Evolutionary conservation across 2,797 vertebrate genomes (phyloP), one percentile per base, ranked within the genome.

Genomic region (Mycteria americana): DNA sequence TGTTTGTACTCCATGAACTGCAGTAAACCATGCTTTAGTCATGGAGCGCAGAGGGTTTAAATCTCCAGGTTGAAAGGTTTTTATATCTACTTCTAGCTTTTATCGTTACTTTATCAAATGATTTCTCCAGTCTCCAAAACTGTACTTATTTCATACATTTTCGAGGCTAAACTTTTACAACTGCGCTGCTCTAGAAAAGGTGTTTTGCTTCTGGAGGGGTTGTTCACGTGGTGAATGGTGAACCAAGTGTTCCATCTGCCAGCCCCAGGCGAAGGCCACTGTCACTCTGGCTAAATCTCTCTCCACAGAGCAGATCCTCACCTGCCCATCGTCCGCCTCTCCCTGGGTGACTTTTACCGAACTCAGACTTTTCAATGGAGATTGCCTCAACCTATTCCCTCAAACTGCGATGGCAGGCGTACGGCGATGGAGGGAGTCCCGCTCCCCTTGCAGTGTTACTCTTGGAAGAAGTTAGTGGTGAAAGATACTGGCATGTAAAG

Each of bases 261-360:
- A 35, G 57, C 43, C 59, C 50, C 68, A 43, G 41, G 30, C 0
- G 3, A 35, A 48, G 24, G 25, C 30, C 35, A 30, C 60, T 1
- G 1, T 51, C 54, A 4, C 14, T 60, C 37, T 0, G 1, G 33
- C 24, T n/a, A 39, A 27, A 46, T 30, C 39, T 28, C 2, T 3
- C n/a, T 53, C 45, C 39, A 31, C 21, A 22, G 69, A 39, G n/a
- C 70, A 23, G 53, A 39, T 46, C 46, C 19, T 43, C 33, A 17
- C 28, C 37, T 16, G n/a, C 24, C 62, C 23, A 2, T n/a, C 3
- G 0, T 28, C 28, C 3, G 2, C 39, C 35, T 60, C 62, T 31
- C 16, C 16, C n/a, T 24, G 28, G 37, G 23, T 45, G 45, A 6
- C 19, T 65, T 74, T 30, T 48, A 22, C 35, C 3, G 1, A 48